These are phyloP conservation scores for Sycon ciliatum DNA, from an alignment of 37 sponge, comb jelly and placozoan species.

Conservation along the genomic window DNA sequence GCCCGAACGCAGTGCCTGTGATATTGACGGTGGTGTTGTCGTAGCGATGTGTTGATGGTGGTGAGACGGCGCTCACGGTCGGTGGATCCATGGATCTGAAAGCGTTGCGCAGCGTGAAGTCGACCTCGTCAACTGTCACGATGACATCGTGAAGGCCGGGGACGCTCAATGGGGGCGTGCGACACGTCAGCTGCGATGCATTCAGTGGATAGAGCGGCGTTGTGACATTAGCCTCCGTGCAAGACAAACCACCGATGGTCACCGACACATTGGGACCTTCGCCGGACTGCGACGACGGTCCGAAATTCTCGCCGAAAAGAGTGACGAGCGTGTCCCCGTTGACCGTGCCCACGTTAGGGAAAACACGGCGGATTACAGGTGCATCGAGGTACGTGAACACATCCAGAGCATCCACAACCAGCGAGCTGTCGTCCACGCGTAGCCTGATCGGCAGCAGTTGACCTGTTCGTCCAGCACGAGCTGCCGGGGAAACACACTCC, in stretches of 20 bases:
- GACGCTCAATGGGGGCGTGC: slow-evolving; percentile 32
- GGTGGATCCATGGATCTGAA: slow-evolving; percentile 51
- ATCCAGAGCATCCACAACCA: slow-evolving; percentile 43
- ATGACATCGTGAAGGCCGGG: slow-evolving; percentile 39
- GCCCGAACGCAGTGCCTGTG: slow-evolving; percentile 65
- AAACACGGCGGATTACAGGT: slow-evolving; percentile 52
- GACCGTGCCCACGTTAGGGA: slow-evolving; percentile 48
- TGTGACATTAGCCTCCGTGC: slow-evolving; percentile 42
- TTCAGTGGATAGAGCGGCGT: no score
- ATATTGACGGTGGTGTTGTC: slow-evolving; percentile 42
- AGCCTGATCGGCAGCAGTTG: slow-evolving; percentile 51
- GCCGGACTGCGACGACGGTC: slow-evolving; percentile 55
- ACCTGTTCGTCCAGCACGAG: not conserved
- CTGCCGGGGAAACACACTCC: slow-evolving; percentile 43
- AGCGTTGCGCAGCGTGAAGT: slow-evolving; percentile 8
- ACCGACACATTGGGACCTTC: slow-evolving; percentile 65
- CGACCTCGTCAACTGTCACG: slow-evolving; percentile 64
- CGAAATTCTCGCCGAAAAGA: slow-evolving; percentile 67
- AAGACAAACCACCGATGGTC: slow-evolving; percentile 38
- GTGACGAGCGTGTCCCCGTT: slow-evolving; percentile 60
- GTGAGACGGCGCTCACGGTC: slow-evolving; percentile 34
- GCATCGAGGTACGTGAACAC: slow-evolving; percentile 73
- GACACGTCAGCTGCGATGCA: slow-evolving; percentile 51
- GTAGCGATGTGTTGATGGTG: slow-evolving; percentile 49
- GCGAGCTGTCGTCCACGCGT: slow-evolving; percentile 66